Base-by-base conservation (phyloP, 2,113 vertebrate species). In the Steatornis caripensis region DNA sequence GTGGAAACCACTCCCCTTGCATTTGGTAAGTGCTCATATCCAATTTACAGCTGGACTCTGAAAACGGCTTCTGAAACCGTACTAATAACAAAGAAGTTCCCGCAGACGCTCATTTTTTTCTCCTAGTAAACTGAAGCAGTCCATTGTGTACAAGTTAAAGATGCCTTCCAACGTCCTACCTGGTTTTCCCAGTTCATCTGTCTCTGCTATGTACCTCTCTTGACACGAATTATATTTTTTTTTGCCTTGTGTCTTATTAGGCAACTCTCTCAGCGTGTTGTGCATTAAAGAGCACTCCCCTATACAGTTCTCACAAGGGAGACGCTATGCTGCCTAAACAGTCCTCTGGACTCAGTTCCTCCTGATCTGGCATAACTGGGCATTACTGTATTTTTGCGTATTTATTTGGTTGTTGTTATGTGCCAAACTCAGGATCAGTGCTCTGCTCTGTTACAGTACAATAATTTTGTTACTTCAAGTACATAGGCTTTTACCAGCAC, bases 11-110 rank as follows among this genome's bases (percentile, higher is more conserved):
- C 91, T 82, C 95, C 96, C 92, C 74, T 78, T 2, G 5, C 92
- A 30, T 93, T 95, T 95, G 93, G 89, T 72, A 83, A 90, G 75
- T 48, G 86, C 85, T 96, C 93, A 77, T 54, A 76, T 92, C 82
- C 86, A 70, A 68, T 92, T 93, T 91, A 84, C 89, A 91, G 92
- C 77, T 43, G 75, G 71, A 92, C 66, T 80, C 83, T 53, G 48
- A 30, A 90, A 90, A 83, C 1, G 0, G 74, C 93, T 90, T 75
- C 89, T 57, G 85, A 83, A 91, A 51, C 16, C 12, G 34, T 80
- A 34, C n/a, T 29, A 72, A 15, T n/a, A 72, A 24, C 84, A 90
- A 27, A 18, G 90, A 89, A n/a, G 12, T 57, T 76, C 84, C 77
- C 32, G 69, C 60, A 84, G 62, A 70, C 34, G n/a, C n/a, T 93